Base-by-base conservation (phyloP, 2,797 vertebrate species). In the Dendrocincla tyrannina region DNA sequence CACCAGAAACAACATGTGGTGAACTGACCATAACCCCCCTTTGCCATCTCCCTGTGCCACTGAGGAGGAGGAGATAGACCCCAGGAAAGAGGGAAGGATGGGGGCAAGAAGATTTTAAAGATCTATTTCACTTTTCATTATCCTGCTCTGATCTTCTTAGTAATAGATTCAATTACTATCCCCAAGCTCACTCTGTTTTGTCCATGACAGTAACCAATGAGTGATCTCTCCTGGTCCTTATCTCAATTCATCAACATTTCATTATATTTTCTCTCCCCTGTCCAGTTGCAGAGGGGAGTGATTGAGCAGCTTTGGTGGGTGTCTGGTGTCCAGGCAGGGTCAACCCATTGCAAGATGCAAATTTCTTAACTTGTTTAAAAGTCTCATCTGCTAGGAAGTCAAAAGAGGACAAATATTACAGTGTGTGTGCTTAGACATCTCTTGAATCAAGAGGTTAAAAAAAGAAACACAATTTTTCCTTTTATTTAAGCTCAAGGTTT, bases 401-500 rank as follows among this genome's bases (percentile, higher is more conserved):
- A 91, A 60, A 80, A 86, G 68, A 93, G 64, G 81, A 85, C 63
- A 80, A 92, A 84, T 17, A 4, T 85, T 77, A 56, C 30, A 41
- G 20, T 22, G 11, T 49, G 32, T 67, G n/a, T 52, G 17, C 56
- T 91, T 67, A 79, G 62, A 94, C 62, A 68, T 17, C 32, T 67
- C 87, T 89, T 66, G 82, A 91, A 76, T 91, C 59, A 81, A 73
- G 58, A 44, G 16, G 52, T 41, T 70, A 39, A 87, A 74, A 77
- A 85, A 76, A 60, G 62, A 85, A 92, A 75, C 59, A 33, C 47
- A 83, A 30, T 68, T 33, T 84, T 88, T 86, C 52, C 58, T 88
- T 63, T 77, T 85, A 86, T 53, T 91, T 88, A 88, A 92, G 19
- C 66, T 83, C 73, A 63, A 88, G 91, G 46, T 86, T 94, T 96